Conservation (phyloP, 2,797 vertebrate genomes). For the Argya squamiceps region DNA sequence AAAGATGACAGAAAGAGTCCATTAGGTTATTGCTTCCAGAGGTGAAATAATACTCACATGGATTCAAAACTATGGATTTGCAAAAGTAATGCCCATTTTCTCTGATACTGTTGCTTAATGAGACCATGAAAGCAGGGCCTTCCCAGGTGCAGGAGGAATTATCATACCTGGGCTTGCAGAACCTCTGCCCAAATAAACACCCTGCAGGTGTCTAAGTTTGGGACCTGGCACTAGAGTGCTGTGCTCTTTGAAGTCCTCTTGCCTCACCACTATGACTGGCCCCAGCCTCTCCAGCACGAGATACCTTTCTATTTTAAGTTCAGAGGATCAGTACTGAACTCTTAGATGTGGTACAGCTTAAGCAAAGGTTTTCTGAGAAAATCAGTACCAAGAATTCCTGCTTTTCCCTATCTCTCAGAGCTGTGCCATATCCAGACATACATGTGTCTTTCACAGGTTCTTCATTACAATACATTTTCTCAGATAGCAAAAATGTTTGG, state of each 20-base stretch:
- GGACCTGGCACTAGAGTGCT: not conserved
- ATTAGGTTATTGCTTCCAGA: not conserved
- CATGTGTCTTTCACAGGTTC: not conserved
- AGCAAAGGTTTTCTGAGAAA: not conserved
- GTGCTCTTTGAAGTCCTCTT: not conserved
- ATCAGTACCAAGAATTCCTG: not conserved
- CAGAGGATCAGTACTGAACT: not conserved
- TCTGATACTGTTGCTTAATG: not conserved
- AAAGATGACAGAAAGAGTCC: not conserved
- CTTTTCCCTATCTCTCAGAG: not conserved
- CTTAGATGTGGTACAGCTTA: not conserved
- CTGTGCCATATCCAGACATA: not conserved
- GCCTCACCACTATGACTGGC: fast-evolving
- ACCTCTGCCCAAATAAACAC: not conserved
- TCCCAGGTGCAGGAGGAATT: not conserved
- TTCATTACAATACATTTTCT: not conserved
- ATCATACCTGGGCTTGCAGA: not conserved
- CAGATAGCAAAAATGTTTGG: not conserved
- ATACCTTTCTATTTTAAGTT: not conserved
- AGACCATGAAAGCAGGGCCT: not conserved
- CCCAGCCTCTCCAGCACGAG: not conserved
- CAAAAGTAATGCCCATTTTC: not conserved
- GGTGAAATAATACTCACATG: not conserved
- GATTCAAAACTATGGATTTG: not conserved
- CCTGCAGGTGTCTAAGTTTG: not conserved